phyloP scores from a whole-genome alignment of 1,140 invertebrate species.

The Conus ventricosus region DNA sequence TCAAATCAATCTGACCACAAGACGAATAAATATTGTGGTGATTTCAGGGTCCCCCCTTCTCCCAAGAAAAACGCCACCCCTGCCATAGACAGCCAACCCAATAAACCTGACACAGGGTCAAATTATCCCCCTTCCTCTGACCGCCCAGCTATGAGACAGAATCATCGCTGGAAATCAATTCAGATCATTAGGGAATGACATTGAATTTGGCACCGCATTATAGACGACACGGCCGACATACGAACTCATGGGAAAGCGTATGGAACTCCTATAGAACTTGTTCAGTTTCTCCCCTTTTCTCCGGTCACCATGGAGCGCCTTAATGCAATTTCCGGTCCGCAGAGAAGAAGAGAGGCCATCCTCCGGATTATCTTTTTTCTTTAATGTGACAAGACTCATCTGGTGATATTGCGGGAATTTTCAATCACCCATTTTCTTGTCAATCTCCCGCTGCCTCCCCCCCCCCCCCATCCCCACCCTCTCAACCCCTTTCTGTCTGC shows the following conservation, averaged over 20 bases:
- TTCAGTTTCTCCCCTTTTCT: neutral
- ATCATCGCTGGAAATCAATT: constrained; percentile 27
- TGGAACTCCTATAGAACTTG: neutral
- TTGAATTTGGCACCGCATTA: constrained; percentile 29
- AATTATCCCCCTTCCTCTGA: constrained; percentile 9
- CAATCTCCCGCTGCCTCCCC: constrained; percentile 17
- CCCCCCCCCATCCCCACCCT: neutral
- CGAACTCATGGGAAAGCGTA: neutral
- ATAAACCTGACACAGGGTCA: neutral
- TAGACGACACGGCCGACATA: neutral
- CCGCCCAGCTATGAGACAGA: neutral
- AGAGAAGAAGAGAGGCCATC: constrained; percentile 1
- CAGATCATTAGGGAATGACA: constrained; percentile 35
- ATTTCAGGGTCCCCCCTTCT: constrained; percentile 12
- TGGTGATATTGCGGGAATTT: constrained; percentile 24
- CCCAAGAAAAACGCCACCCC: neutral
- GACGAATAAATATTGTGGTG: neutral
- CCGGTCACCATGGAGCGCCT: neutral
- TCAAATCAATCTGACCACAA: too few species aligned
- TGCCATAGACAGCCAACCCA: constrained; percentile 20
- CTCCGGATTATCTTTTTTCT: neutral
- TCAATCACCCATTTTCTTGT: constrained; percentile 30
- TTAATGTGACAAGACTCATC: too few species aligned
- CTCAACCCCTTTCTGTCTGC: too few species aligned
- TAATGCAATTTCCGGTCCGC: constrained; percentile 32